phyloP scores from a whole-genome alignment of 2,113 vertebrate species.

The Odocoileus hemionus region DNA sequence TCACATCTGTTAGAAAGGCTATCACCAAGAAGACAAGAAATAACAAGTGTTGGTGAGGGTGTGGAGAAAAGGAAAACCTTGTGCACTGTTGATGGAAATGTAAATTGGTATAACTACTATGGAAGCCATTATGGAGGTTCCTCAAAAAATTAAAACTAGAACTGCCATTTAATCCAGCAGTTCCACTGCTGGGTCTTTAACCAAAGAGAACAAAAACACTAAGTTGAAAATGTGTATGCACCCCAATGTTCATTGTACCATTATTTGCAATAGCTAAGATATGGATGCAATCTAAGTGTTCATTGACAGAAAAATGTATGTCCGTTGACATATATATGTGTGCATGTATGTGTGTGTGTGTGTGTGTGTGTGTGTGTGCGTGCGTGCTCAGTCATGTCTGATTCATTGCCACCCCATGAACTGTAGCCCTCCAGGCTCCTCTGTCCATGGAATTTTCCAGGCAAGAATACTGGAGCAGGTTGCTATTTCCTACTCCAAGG shows the following conservation, averaged over 20 bases:
- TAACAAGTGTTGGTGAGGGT: background rate
- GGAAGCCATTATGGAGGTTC: background rate
- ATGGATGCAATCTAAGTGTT: background rate
- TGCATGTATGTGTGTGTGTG: too few species aligned
- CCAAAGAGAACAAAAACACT: background rate
- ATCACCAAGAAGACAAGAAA: background rate
- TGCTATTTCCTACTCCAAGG: background rate
- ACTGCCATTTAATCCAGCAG: background rate
- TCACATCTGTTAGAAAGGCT: background rate
- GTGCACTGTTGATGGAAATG: background rate
- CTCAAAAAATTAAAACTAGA: background rate
- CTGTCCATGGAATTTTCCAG: background rate
- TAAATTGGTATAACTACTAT: background rate
- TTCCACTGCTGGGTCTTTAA: background rate
- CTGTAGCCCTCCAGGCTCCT: background rate
- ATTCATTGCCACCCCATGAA: background rate
- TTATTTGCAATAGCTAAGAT: background rate
- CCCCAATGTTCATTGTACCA: background rate
- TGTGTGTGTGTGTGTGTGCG: too few species aligned
- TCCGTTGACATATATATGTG: background rate
- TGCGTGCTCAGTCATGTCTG: accelerated
- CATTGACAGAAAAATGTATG: background rate
- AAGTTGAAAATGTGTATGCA: background rate
- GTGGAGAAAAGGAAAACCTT: background rate
- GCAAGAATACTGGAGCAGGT: background rate